Evolutionary conservation across 2,888 invertebrate genomes (phyloP).

Genomic region (Meganola albula): DNA sequence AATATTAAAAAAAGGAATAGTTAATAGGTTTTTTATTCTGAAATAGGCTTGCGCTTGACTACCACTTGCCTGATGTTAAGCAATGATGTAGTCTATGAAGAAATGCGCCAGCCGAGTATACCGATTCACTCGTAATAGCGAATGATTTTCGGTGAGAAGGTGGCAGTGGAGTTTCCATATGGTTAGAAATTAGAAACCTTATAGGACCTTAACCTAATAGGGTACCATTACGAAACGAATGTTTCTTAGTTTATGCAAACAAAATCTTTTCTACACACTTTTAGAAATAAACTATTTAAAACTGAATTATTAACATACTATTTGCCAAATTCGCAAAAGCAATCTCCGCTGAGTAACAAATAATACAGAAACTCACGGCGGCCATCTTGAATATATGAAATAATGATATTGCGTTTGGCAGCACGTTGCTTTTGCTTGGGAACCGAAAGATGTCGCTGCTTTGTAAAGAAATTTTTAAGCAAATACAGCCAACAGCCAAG

Average conservation of each 20-base stretch:
- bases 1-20: too few relatives aligned
- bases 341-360: constrained; percentile 41
- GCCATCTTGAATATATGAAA: constrained; percentile 49
- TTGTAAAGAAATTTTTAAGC: constrained; percentile 36
- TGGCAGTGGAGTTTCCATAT: too few relatives aligned
- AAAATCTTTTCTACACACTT: background rate
- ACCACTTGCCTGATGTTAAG: too few relatives aligned
- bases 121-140: too few relatives aligned
- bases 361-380: constrained; percentile 58
- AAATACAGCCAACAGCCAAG: constrained; percentile 44
- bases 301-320: constrained; percentile 18
- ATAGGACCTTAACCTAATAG: too few relatives aligned
- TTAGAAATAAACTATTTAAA: constrained; percentile 15
- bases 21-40: too few relatives aligned
- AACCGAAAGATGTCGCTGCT: constrained; percentile 31
- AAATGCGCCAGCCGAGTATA: too few relatives aligned
- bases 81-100: too few relatives aligned
- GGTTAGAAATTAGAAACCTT: too few relatives aligned
- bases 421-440: constrained; percentile 33
- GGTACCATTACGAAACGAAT: too few relatives aligned
- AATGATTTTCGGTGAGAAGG: too few relatives aligned
- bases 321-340: constrained; percentile 30
- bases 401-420: constrained; percentile 67
- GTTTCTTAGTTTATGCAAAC: background rate
- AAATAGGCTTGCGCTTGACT: too few relatives aligned